Percentiles rank a stretch among this genome's conserved stretches.
Evolutionary conservation across 2,797 vertebrate species (phyloP).

Genomic region (Pyrrhura leucotis): DNA sequence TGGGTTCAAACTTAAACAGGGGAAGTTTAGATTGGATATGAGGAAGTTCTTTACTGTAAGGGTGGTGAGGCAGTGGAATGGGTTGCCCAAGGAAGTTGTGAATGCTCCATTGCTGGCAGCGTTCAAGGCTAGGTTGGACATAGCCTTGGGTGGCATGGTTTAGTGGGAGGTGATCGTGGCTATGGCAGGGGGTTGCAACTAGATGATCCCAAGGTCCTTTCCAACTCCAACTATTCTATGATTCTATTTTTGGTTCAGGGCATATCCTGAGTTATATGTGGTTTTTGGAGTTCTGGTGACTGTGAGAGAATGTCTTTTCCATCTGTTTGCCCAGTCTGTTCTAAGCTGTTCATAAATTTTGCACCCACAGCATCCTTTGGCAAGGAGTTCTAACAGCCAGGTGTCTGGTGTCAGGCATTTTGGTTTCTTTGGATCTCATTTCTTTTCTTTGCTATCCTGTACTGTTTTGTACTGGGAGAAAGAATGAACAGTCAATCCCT

Average conservation of each 20-base stretch:
- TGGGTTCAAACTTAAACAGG: too few species aligned
- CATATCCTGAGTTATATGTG: not conserved
- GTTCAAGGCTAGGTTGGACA: too few species aligned
- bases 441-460: not conserved
- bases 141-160: too few species aligned
- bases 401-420: not conserved
- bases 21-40: too few species aligned
- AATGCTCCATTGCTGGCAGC: too few species aligned
- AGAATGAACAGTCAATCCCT: not conserved
- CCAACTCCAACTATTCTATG: too few species aligned
- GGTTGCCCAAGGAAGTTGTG: too few species aligned
- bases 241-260: not conserved
- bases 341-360: not conserved
- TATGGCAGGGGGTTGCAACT: too few species aligned
- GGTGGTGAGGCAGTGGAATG: too few species aligned
- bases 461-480: not conserved
- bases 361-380: not conserved
- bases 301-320: not conserved
- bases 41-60: too few species aligned
- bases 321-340: not conserved
- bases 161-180: too few species aligned
- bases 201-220: too few species aligned
- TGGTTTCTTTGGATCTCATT: not conserved
- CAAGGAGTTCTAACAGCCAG: not conserved
- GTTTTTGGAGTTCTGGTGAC: not conserved